Percentiles rank a stretch among this genome's conserved stretches.
Evolutionary conservation across 2,113 vertebrate genomes (phyloP).

Genomic region (Labrus mixtus): DNA sequence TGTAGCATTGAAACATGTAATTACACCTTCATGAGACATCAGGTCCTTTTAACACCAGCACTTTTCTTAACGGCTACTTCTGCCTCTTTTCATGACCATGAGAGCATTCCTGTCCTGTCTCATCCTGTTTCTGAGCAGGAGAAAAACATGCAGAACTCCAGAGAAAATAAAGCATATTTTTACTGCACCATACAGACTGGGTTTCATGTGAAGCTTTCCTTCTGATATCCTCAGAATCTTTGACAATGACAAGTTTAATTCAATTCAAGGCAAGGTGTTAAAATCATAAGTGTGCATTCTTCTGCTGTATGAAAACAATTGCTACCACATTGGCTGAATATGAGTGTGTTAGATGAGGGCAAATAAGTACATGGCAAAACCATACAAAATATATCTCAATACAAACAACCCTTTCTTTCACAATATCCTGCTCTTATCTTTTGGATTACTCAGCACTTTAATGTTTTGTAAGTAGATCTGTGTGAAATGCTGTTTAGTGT

Average conservation of each 20-base stretch:
- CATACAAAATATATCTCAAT: not conserved
- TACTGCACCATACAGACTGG: not conserved
- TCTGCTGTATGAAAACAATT: not conserved
- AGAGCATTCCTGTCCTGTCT: slow-evolving; percentile 40
- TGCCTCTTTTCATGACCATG: not conserved
- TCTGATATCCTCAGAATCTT: not conserved
- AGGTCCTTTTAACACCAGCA: not conserved
- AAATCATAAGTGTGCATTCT: not conserved
- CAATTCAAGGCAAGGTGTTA: no score
- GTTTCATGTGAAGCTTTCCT: not conserved
- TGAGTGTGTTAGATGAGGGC: not conserved
- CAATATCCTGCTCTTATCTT: not conserved
- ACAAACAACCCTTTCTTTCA: not conserved
- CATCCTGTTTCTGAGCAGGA: slow-evolving; percentile 23
- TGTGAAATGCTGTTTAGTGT: slow-evolving; percentile 1
- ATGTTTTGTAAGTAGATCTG: not conserved
- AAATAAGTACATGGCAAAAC: not conserved
- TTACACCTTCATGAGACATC: not conserved
- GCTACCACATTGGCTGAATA: not conserved
- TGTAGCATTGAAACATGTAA: not conserved
- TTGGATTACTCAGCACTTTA: not conserved
- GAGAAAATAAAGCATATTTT: not conserved
- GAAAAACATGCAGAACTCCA: slow-evolving; percentile 3
- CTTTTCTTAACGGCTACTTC: slow-evolving; percentile 6
- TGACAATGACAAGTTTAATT: no score